A percentile compares a stretch with the other conserved stretches of the same genome.
These are phyloP conservation scores for Drosophila kurseongensis DNA, from an alignment of 1,140 invertebrate genomes.

Conservation along the genomic window DNA sequence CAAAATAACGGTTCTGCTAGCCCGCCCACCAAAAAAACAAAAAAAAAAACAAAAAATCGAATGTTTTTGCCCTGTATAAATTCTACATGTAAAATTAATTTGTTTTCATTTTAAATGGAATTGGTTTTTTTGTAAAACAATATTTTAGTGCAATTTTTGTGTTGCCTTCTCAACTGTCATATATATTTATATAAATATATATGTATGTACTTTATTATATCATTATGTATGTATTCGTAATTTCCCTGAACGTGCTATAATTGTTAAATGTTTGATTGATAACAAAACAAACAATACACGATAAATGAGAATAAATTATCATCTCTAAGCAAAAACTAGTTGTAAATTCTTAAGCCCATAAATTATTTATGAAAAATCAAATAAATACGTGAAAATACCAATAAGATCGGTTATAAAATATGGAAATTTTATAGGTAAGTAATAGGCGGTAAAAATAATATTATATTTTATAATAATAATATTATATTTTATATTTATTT, in stretches of 20 bases:
- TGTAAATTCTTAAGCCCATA: conserved; percentile 71
- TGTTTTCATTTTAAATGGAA: conserved; percentile 42
- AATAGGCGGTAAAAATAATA: neutral
- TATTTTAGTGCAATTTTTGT: conserved; percentile 67
- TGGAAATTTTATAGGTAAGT: conserved; percentile 1
- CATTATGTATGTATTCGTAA: conserved; percentile 43
- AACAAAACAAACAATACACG: conserved; percentile 36
- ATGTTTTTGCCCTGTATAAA: conserved; percentile 45
- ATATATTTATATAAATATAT: conserved; percentile 6
- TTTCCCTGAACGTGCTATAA: conserved; percentile 76
- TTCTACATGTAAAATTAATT: conserved; percentile 17
- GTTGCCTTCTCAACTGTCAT: conserved; percentile 58
- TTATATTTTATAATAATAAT: too few species aligned
- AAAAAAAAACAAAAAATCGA: conserved; percentile 1
- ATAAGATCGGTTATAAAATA: neutral
- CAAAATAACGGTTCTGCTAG: neutral
- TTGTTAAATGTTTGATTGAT: conserved; percentile 72
- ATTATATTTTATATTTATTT: too few species aligned
- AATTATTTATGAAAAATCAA: conserved; percentile 79
- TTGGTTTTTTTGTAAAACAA: conserved; percentile 40
- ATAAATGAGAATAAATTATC: conserved; percentile 54
- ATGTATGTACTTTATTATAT: conserved; percentile 18
- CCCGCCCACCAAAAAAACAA: conserved; percentile 1
- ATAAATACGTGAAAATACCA: conserved; percentile 70
- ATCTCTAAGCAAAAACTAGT: conserved; percentile 74